phyloP scores from a whole-genome alignment of 2,113 vertebrate genomes.

The Bos indicus region DNA sequence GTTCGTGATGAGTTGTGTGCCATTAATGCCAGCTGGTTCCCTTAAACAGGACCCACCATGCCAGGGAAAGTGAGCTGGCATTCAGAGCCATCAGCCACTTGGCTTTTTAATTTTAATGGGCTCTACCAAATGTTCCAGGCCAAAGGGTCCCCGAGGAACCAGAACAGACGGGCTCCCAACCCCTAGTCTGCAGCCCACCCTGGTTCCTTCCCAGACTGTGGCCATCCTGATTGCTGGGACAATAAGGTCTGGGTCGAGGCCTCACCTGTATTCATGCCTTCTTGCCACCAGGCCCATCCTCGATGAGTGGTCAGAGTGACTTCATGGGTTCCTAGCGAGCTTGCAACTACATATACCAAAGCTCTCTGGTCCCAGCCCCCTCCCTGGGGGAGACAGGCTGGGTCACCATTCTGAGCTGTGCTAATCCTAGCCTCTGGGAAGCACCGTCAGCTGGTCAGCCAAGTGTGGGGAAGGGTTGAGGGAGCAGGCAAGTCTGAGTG shows the following conservation, averaged over 20 bases:
- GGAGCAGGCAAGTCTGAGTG: not conserved
- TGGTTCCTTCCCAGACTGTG: not conserved
- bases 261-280: not conserved
- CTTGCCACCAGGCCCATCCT: not conserved
- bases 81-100: constrained; percentile 65
- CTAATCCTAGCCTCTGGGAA: not conserved
- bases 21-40: constrained; percentile 78
- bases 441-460: too few species aligned
- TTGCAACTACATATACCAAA: not conserved
- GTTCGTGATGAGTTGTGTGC: constrained; percentile 64
- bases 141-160: constrained; percentile 49
- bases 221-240: not conserved
- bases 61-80: constrained; percentile 71
- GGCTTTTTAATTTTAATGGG: constrained; percentile 69
- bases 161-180: constrained; percentile 49
- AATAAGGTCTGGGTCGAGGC: not conserved
- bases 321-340: not conserved
- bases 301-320: not conserved
- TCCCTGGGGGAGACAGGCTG: not conserved
- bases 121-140: constrained; percentile 50
- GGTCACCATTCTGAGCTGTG: not conserved
- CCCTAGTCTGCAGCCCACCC: constrained; percentile 1
- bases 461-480: not conserved
- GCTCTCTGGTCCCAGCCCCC: not conserved
- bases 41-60: constrained; percentile 76